phyloP scores from a whole-genome alignment of 30 jellyfish, hydroid and myxozoan genomes.

The Morbakka virulenta region DNA sequence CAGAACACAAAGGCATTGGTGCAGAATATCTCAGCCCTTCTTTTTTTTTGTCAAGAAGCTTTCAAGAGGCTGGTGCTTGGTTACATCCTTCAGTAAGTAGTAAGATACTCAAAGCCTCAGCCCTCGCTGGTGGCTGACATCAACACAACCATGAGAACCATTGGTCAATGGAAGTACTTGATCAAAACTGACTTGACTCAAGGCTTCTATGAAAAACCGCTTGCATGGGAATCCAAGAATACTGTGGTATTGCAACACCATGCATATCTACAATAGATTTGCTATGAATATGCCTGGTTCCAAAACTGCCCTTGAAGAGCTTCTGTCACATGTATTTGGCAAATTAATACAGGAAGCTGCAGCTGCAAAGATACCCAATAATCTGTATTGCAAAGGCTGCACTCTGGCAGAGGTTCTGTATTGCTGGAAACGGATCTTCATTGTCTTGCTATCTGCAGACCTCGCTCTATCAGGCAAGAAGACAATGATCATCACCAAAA shows the following conservation, averaged over 20 bases:
- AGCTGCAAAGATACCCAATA: conserved; percentile 49
- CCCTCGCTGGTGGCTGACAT: conserved; percentile 69
- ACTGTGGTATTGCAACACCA: conserved; percentile 67
- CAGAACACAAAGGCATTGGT: conserved; percentile 34
- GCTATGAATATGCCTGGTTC: too few species aligned
- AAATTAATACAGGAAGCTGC: conserved; percentile 23
- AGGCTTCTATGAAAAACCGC: conserved; percentile 58
- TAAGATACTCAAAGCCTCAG: conserved; percentile 55
- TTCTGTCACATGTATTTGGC: conserved; percentile 46
- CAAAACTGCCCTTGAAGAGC: conserved; percentile 64
- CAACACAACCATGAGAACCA: conserved; percentile 48
- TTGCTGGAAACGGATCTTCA: conserved; percentile 18
- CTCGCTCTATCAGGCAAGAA: conserved; percentile 36
- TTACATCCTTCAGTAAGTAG: conserved; percentile 59
- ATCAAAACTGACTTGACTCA: conserved; percentile 43
- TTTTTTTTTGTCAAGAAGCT: conserved; percentile 58
- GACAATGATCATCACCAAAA: conserved; percentile 37
- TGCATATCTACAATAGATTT: conserved; percentile 64
- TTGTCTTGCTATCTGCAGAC: conserved; percentile 5
- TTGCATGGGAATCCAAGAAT: conserved; percentile 37
- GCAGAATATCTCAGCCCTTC: conserved; percentile 58
- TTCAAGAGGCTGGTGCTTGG: conserved; percentile 58
- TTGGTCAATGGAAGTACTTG: conserved; percentile 54
- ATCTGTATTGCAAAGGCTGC: conserved; percentile 40
- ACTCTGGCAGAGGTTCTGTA: conserved; percentile 15